A percentile compares a stretch with the other conserved stretches of the same genome.
Evolutionary conservation across 2,888 invertebrate species (phyloP).

Genomic region (Macaria liturata): DNA sequence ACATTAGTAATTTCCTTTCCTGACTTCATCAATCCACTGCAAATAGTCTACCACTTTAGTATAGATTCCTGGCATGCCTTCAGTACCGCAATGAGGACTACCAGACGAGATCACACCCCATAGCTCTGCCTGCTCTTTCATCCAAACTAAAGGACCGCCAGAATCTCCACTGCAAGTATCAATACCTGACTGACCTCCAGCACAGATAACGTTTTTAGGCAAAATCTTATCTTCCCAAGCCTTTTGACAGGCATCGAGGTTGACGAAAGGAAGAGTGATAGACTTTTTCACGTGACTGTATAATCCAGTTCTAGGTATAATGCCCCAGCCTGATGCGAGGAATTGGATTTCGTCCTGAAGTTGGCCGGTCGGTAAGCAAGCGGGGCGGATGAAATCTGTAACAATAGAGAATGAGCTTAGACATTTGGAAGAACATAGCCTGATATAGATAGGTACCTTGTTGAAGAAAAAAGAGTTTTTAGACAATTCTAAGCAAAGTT

Average conservation of each 20-base stretch:
- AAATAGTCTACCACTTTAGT: conserved; percentile 52
- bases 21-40: conserved; percentile 47
- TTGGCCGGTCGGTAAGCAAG: conserved; percentile 50
- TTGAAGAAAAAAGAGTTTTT: no score
- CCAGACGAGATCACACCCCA: conserved; percentile 60
- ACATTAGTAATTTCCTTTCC: no score
- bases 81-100: conserved; percentile 47
- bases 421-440: no score
- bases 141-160: conserved; percentile 56
- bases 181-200: conserved; percentile 52
- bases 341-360: conserved; percentile 37
- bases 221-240: conserved; percentile 39
- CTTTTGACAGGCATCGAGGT: conserved; percentile 37
- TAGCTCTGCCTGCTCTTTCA: conserved; percentile 42
- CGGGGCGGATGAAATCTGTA: conserved; percentile 64
- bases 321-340: conserved; percentile 57
- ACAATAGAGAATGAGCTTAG: no score
- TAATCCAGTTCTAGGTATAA: conserved; percentile 36
- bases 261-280: conserved; percentile 49
- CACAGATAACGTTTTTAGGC: conserved; percentile 52
- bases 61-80: conserved; percentile 55
- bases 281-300: conserved; percentile 55
- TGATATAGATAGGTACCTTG: no score
- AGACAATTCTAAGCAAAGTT: no score
- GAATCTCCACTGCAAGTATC: conserved; percentile 65